These are phyloP conservation scores for Lepisosteus oculatus DNA, from an alignment of 2,113 vertebrate genomes.

Conservation along the genomic window DNA sequence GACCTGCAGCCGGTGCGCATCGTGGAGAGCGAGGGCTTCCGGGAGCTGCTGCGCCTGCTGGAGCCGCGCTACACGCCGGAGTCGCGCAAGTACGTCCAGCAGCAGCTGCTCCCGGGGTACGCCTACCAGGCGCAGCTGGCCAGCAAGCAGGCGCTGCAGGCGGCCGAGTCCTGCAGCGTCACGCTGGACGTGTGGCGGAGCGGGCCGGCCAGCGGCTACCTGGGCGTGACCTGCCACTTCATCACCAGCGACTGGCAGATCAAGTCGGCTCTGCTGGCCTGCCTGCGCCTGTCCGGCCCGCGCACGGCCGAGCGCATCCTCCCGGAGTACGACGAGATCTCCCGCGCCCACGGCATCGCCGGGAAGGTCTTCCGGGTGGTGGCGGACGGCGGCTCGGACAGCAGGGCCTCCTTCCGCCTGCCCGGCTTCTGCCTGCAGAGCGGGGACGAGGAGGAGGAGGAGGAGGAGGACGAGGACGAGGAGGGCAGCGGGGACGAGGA, in stretches of 20 bases:
- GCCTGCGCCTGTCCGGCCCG: conserved; percentile 54
- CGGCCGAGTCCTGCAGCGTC: conserved; percentile 63
- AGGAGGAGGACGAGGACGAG: conserved; percentile 28
- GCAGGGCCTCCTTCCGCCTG: conserved; percentile 48
- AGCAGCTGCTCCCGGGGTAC: conserved; percentile 68
- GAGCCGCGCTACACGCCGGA: conserved; percentile 69
- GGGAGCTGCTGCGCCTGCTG: conserved; percentile 66
- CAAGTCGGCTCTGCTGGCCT: conserved; percentile 64
- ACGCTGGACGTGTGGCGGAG: conserved; percentile 63
- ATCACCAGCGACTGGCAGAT: conserved; percentile 71
- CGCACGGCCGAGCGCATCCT: conserved; percentile 54
- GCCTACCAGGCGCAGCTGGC: conserved; percentile 69
- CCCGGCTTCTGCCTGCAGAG: conserved; percentile 55
- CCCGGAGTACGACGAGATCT: conserved; percentile 66
- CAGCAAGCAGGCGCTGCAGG: conserved; percentile 61
- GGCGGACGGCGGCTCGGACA: conserved; percentile 46
- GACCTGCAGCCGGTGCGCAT: conserved; percentile 69
- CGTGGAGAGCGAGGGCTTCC: conserved; percentile 66
- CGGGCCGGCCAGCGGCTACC: conserved; percentile 47
- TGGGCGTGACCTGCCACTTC: conserved; percentile 72
- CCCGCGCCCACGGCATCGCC: conserved; percentile 59
- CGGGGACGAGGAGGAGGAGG: conserved; percentile 33
- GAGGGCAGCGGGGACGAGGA: conserved; percentile 37
- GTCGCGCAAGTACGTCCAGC: conserved; percentile 61
- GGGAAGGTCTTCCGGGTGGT: conserved; percentile 67